A percentile compares a stretch with the other conserved stretches of the same genome.
Conservation (phyloP, 2,888 invertebrate species). For the Ectobius pallidus region DNA sequence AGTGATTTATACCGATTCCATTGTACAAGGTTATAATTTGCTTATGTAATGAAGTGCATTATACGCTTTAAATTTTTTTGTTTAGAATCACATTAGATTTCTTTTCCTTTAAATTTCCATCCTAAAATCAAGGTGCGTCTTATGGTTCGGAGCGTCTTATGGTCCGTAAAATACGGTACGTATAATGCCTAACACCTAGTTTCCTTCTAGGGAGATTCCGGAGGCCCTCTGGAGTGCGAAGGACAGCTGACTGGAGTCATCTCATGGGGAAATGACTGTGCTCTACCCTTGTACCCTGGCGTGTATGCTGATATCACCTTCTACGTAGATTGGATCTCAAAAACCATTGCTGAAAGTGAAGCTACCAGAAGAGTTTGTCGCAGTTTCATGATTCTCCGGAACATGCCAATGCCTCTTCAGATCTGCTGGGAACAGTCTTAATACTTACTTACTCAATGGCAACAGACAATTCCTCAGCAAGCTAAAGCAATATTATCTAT, state of each 20-base stretch:
- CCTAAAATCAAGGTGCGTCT: too few relatives aligned
- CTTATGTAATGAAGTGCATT: too few relatives aligned
- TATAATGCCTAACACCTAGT: too few relatives aligned
- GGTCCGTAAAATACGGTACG: too few relatives aligned
- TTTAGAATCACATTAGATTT: too few relatives aligned
- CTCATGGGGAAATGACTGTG: constrained; percentile 10
- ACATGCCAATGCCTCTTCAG: background rate
- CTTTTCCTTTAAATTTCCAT: too few relatives aligned
- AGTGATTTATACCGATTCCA: too few relatives aligned
- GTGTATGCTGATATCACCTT: constrained; percentile 27
- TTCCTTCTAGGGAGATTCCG: constrained; percentile 25
- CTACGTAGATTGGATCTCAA: constrained; percentile 22
- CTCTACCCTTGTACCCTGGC: constrained; percentile 1
- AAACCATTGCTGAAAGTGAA: background rate
- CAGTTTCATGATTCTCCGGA: background rate
- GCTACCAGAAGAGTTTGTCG: background rate
- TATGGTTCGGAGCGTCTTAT: too few relatives aligned
- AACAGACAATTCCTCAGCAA: background rate
- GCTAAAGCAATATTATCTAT: background rate
- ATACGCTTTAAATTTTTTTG: too few relatives aligned
- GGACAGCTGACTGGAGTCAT: constrained; percentile 23
- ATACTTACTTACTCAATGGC: too few relatives aligned
- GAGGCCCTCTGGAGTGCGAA: constrained; percentile 30
- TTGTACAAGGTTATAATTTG: too few relatives aligned
- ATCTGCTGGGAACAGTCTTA: background rate